Conservation (phyloP, 2,113 vertebrate species). For the Danionella cerebrum region DNA sequence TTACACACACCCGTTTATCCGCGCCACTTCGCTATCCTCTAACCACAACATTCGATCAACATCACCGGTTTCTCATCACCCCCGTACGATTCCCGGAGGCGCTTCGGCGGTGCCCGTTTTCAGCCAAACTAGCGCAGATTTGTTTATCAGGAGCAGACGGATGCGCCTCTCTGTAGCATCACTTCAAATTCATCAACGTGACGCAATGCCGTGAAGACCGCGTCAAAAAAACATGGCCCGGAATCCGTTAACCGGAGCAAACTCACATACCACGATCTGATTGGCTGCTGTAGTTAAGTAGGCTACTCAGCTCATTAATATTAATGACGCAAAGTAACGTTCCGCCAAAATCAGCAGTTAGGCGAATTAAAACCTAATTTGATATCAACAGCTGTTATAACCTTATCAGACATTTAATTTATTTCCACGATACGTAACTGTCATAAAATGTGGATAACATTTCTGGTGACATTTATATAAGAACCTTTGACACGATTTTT, state of each 20-base stretch:
- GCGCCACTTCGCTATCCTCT: not conserved
- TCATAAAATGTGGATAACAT: no score
- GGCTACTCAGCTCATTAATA: not conserved
- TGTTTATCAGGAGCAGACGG: not conserved
- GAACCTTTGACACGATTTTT: no score
- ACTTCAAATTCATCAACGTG: conserved; percentile 17
- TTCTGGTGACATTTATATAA: no score
- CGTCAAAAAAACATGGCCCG: conserved; percentile 7
- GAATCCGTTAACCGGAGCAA: conserved; percentile 2
- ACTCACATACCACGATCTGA: not conserved
- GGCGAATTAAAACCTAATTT: not conserved
- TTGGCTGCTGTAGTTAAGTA: no score
- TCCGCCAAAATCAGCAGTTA: not conserved
- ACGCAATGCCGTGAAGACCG: not conserved
- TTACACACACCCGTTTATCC: not conserved
- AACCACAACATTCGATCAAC: no score
- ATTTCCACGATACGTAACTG: no score
- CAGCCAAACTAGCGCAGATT: not conserved
- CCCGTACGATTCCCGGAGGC: not conserved
- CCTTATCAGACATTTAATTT: not conserved
- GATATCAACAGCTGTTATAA: not conserved
- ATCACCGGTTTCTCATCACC: not conserved
- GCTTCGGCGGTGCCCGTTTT: not conserved
- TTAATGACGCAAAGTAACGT: not conserved
- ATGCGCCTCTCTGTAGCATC: conserved; percentile 5